Percentiles rank a stretch among this genome's conserved stretches.
Conservation (phyloP, 1,140 invertebrate genomes). For the Oreohelix idahoensis region DNA sequence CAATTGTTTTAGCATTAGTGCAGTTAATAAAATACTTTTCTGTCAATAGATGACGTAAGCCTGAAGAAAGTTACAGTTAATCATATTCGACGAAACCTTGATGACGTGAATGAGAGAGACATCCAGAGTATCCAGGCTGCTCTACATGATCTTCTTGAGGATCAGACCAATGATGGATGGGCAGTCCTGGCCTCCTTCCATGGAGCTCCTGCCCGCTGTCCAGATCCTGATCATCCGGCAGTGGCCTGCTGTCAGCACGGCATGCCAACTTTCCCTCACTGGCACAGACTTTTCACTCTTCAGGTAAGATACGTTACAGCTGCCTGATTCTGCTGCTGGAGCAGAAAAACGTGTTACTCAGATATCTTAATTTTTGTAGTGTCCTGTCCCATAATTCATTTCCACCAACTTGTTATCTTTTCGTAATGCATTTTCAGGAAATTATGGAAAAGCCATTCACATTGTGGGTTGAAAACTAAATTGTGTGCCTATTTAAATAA, state of each 20-base stretch:
- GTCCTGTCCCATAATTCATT: too few species aligned
- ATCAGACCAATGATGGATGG: neutral
- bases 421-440: too few species aligned
- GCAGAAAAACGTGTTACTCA: too few species aligned
- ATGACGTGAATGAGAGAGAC: neutral
- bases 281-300: slow-evolving; percentile 51
- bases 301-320: slow-evolving; percentile 40
- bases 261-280: slow-evolving; percentile 54
- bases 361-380: too few species aligned
- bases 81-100: neutral
- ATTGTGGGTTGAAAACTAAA: too few species aligned
- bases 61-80: neutral
- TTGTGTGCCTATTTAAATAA: too few species aligned
- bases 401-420: too few species aligned
- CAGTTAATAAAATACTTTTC: too few species aligned
- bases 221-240: neutral
- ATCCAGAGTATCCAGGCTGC: neutral
- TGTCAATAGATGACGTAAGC: neutral
- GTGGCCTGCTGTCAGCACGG: slow-evolving; percentile 51
- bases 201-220: neutral
- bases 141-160: neutral
- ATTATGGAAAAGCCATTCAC: too few species aligned
- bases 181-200: neutral
- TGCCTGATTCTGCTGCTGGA: too few species aligned
- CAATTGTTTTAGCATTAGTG: too few species aligned